A percentile compares a stretch with the other conserved stretches of the same genome.
These are phyloP conservation scores for Muscina levida DNA, from an alignment of 2,888 invertebrate species.

Conservation along the genomic window DNA sequence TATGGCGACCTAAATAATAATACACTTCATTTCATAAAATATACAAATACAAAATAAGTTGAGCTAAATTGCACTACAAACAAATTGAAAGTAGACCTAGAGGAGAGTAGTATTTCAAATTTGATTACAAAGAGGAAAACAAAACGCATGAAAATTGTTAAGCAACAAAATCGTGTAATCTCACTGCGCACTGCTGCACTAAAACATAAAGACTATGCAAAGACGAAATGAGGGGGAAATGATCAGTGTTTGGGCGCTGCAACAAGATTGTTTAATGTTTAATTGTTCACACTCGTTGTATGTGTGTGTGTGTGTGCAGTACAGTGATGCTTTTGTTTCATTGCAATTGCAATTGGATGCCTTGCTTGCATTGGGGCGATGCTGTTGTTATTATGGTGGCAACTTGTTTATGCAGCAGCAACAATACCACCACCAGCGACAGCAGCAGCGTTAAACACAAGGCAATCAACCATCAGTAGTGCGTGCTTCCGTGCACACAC, in stretches of 20 bases:
- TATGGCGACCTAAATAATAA: constrained; percentile 52
- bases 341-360: constrained; percentile 42
- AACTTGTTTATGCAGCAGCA: constrained; percentile 33
- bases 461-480: not conserved
- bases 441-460: not conserved
- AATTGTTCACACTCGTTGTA: constrained; percentile 3
- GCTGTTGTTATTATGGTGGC: constrained; percentile 35
- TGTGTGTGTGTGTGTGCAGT: too few species aligned
- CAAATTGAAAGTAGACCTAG: too few species aligned
- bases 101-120: not conserved
- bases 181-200: too few species aligned
- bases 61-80: too few species aligned
- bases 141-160: constrained; percentile 6
- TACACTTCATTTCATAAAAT: constrained; percentile 22
- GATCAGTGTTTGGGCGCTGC: too few species aligned
- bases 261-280: not conserved
- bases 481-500: not conserved
- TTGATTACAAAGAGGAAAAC: constrained; percentile 21
- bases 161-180: not conserved
- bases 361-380: constrained; percentile 37
- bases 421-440: not conserved
- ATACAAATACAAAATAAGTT: not conserved
- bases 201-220: too few species aligned
- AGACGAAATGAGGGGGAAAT: too few species aligned
- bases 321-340: not conserved